Conservation (phyloP, 2,888 invertebrate species). For the Argyresthia albistria region DNA sequence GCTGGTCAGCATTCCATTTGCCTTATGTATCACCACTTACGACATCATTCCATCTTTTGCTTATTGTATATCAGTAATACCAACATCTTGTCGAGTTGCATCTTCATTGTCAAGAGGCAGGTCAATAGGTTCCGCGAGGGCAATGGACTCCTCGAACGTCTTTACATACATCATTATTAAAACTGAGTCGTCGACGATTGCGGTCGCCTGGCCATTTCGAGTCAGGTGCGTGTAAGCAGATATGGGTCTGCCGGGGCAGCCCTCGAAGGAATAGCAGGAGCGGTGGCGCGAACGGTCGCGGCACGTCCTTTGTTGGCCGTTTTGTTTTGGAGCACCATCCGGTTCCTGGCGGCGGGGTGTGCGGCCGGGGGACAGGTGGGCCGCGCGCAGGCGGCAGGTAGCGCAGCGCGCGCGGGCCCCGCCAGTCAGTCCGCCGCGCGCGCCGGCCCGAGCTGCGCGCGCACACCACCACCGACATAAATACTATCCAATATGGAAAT, state of each 20-base stretch:
- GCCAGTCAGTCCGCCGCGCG: slow-evolving; percentile 26
- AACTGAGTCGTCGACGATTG: slow-evolving; percentile 25
- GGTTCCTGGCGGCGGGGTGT: slow-evolving; percentile 64
- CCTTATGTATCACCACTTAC: slow-evolving; percentile 35
- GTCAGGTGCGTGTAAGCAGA: slow-evolving; percentile 55
- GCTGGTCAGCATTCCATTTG: slow-evolving; percentile 40
- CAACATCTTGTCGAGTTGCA: slow-evolving; percentile 7
- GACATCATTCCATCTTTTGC: slow-evolving; percentile 16
- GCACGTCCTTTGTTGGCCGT: slow-evolving; percentile 70
- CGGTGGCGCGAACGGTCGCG: slow-evolving; percentile 65
- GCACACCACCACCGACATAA: slow-evolving; percentile 32
- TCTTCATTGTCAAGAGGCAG: not conserved
- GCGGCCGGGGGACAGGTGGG: slow-evolving; percentile 61
- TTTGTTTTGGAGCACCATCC: slow-evolving; percentile 71
- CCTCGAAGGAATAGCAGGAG: slow-evolving; percentile 22
- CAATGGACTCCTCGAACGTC: slow-evolving; percentile 5
- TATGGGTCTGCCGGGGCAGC: slow-evolving; percentile 28
- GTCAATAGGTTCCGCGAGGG: not conserved
- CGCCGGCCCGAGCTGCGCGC: slow-evolving; percentile 58
- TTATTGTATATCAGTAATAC: too few species aligned
- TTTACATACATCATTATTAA: slow-evolving; percentile 21
- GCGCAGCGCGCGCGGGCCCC: slow-evolving; percentile 50
- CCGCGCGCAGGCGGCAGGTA: slow-evolving; percentile 41
- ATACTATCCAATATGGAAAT: slow-evolving; percentile 42
- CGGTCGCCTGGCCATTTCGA: slow-evolving; percentile 28